Evolutionary conservation across 2,113 vertebrate genomes (phyloP).

Genomic region (Etheostoma spectabile): DNA sequence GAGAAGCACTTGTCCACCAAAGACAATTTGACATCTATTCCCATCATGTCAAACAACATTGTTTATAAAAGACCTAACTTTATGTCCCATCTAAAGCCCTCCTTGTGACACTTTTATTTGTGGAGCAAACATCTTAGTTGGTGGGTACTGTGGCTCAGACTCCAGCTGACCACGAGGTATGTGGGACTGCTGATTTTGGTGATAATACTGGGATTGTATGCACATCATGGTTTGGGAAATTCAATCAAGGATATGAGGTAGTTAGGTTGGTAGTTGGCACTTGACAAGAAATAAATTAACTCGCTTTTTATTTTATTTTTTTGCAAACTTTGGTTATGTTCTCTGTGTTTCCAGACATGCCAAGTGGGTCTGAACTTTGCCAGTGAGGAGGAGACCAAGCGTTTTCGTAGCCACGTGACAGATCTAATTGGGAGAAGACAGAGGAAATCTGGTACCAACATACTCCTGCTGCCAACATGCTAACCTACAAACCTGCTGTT

Average conservation of each 20-base stretch:
- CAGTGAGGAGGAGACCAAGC: conserved; percentile 94
- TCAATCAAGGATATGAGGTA: neutral
- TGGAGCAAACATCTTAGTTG: conserved; percentile 27
- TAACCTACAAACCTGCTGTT: neutral
- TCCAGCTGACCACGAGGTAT: conserved; percentile 51
- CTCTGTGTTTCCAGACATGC: conserved; percentile 84
- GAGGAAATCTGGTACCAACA: conserved; percentile 90
- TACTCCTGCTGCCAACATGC: neutral
- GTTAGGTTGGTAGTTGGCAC: neutral
- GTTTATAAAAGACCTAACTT: neutral
- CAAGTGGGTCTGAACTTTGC: conserved; percentile 98
- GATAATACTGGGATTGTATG: neutral
- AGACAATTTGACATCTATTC: neutral
- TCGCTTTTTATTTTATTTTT: neutral
- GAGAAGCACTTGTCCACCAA: neutral
- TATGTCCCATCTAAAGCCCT: neutral
- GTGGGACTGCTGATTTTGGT: neutral
- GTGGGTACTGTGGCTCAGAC: conserved; percentile 16
- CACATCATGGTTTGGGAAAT: neutral
- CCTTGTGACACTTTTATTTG: conserved; percentile 11
- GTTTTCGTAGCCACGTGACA: conserved; percentile 83
- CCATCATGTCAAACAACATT: neutral
- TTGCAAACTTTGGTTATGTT: neutral
- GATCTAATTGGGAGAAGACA: conserved; percentile 88
- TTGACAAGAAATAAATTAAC: neutral